phyloP scores from a whole-genome alignment of 1,140 invertebrate species.

The Heliconius nattereri region DNA sequence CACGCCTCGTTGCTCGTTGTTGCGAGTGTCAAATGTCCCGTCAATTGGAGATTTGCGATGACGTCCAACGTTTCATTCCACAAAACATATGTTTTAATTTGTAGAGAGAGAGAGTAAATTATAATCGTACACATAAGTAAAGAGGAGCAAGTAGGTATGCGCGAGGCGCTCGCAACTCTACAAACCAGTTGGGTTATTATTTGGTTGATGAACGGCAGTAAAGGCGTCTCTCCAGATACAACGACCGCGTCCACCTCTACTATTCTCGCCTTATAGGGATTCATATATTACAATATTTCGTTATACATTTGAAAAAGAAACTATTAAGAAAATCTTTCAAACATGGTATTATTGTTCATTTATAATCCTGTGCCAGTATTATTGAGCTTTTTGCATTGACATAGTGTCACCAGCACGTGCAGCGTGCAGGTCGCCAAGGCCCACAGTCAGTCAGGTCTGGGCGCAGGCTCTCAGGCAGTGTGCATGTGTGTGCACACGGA shows the following conservation, averaged over 20 bases:
- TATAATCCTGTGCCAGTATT: not conserved
- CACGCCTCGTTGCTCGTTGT: conserved; percentile 15
- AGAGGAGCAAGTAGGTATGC: not conserved
- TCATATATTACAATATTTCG: not conserved
- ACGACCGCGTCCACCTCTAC: not conserved
- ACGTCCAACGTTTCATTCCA: not conserved
- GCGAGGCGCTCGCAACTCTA: not conserved
- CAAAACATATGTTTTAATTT: not conserved
- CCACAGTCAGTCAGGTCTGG: conserved; percentile 18
- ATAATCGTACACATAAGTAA: not conserved
- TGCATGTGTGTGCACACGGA: conserved; percentile 9
- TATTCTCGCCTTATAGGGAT: not conserved
- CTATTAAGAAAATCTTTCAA: too few relatives aligned
- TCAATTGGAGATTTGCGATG: conserved; percentile 11
- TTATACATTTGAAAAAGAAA: too few relatives aligned
- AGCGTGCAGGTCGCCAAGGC: not conserved
- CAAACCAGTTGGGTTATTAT: conserved; percentile 13
- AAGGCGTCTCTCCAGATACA: not conserved
- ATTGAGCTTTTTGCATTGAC: not conserved
- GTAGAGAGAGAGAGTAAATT: not conserved
- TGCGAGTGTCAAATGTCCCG: conserved; percentile 20
- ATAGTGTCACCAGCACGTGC: conserved; percentile 14
- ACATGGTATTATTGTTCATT: not conserved
- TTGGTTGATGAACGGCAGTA: conserved; percentile 14
- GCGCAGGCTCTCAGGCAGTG: conserved; percentile 24